A percentile compares a stretch with the other conserved stretches of the same genome.
Conservation (phyloP, 1,140 invertebrate genomes). For the Cardiocondyla obscurior region DNA sequence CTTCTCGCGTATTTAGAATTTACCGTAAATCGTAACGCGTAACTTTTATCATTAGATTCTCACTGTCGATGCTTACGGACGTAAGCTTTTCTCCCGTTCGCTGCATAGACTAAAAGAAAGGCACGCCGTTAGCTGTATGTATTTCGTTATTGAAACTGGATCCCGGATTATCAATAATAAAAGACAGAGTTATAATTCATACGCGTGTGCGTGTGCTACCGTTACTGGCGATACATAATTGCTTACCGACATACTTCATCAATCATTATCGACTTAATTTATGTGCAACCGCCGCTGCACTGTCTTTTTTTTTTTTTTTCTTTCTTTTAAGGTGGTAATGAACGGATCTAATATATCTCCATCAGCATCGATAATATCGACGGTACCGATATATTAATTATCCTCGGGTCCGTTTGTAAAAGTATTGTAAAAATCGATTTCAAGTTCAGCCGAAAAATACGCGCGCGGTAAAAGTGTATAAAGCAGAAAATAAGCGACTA, state of each 20-base stretch:
- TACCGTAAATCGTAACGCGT: not conserved
- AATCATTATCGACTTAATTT: slow-evolving; percentile 11
- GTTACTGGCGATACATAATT: slow-evolving; percentile 28
- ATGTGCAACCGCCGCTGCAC: not conserved
- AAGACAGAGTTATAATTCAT: slow-evolving; percentile 6
- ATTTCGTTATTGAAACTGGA: slow-evolving; percentile 12
- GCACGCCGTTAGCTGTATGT: not conserved
- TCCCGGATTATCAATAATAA: not conserved
- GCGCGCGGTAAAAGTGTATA: slow-evolving; percentile 38
- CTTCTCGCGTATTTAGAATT: not conserved
- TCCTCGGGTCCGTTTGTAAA: not conserved
- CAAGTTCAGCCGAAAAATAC: slow-evolving; percentile 2
- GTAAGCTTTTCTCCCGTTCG: not conserved
- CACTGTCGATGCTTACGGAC: not conserved
- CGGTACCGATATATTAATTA: not conserved
- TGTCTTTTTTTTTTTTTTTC: no score
- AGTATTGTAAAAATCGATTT: slow-evolving; percentile 28
- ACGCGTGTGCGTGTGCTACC: not conserved
- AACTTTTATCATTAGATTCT: not conserved
- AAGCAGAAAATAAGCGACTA: slow-evolving; percentile 17
- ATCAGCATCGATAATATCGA: slow-evolving; percentile 5
- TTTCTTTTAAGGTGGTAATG: not conserved
- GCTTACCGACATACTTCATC: not conserved
- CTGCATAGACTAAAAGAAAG: not conserved
- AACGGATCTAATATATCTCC: not conserved